Conservation (phyloP, 2,797 vertebrate genomes). For the Phaenicophaeus curvirostris region DNA sequence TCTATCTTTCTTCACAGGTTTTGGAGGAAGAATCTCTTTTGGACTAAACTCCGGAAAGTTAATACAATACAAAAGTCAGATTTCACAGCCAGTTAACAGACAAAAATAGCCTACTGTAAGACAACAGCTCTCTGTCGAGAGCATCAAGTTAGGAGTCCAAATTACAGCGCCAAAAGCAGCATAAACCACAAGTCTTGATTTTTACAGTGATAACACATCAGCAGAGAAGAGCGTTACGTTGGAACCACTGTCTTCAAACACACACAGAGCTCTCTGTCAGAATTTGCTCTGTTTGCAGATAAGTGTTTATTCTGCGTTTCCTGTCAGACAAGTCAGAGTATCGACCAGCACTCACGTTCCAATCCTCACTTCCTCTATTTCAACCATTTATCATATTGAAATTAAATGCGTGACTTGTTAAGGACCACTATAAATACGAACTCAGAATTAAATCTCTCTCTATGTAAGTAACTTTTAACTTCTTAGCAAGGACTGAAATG, state of each 20-base stretch:
- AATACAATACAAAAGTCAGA: slow-evolving; percentile 45
- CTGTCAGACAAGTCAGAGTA: neutral
- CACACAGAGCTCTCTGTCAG: neutral
- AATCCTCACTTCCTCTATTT: neutral
- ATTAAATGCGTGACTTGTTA: neutral
- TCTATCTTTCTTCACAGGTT: slow-evolving; percentile 87
- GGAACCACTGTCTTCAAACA: rapidly evolving
- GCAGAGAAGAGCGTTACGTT: neutral
- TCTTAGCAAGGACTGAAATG: neutral
- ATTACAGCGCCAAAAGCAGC: neutral
- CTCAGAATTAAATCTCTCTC: neutral
- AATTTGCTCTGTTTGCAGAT: neutral
- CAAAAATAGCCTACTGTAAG: neutral
- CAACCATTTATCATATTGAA: neutral
- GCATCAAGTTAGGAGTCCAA: neutral
- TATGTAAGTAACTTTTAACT: neutral
- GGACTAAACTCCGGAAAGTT: slow-evolving; percentile 82
- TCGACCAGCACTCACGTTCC: neutral
- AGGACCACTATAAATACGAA: neutral
- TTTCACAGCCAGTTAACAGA: neutral
- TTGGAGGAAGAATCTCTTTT: slow-evolving; percentile 90
- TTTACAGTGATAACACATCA: rapidly evolving
- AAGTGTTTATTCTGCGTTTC: neutral
- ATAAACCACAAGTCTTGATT: neutral
- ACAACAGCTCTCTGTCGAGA: neutral